Evolutionary conservation across 2,888 invertebrate genomes (phyloP).

Genomic region (Rotaria sp.): DNA sequence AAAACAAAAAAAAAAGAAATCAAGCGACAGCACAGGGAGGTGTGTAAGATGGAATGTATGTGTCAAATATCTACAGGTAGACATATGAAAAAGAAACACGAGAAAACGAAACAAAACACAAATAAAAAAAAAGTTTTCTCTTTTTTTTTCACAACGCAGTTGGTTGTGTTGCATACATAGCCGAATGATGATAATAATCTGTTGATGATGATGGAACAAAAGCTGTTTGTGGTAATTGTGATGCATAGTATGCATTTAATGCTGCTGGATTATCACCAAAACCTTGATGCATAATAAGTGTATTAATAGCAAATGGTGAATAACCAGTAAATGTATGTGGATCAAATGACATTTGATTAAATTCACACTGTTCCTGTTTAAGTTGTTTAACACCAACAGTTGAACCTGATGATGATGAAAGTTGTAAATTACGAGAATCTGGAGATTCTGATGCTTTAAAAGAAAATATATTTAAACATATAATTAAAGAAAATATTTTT

Average conservation of each 20-base stretch:
- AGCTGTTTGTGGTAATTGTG: slow-evolving; percentile 13
- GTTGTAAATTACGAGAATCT: not conserved
- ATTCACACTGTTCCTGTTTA: slow-evolving; percentile 28
- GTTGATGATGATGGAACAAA: slow-evolving; percentile 25
- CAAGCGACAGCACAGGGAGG: not conserved
- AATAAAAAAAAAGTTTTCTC: not conserved
- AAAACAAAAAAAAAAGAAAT: not conserved
- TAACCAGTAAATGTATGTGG: not conserved
- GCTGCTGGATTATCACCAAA: slow-evolving; percentile 14
- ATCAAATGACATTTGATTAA: slow-evolving; percentile 27
- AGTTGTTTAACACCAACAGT: slow-evolving; percentile 5
- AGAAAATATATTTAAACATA: not conserved
- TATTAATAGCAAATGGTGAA: slow-evolving; percentile 19
- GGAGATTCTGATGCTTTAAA: not conserved
- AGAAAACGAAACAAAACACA: slow-evolving; percentile 3
- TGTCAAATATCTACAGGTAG: slow-evolving; percentile 19
- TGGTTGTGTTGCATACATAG: slow-evolving; percentile 13
- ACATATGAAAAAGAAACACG: not conserved
- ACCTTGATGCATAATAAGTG: not conserved
- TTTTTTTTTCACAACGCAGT: not conserved
- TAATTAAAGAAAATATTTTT: not conserved
- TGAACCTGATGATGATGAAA: not conserved
- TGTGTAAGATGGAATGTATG: not conserved
- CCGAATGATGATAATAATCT: slow-evolving; percentile 18
- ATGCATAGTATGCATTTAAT: slow-evolving; percentile 2